Evolutionary conservation across 2,113 vertebrate genomes (phyloP).

Genomic region (Anguilla japonica): DNA sequence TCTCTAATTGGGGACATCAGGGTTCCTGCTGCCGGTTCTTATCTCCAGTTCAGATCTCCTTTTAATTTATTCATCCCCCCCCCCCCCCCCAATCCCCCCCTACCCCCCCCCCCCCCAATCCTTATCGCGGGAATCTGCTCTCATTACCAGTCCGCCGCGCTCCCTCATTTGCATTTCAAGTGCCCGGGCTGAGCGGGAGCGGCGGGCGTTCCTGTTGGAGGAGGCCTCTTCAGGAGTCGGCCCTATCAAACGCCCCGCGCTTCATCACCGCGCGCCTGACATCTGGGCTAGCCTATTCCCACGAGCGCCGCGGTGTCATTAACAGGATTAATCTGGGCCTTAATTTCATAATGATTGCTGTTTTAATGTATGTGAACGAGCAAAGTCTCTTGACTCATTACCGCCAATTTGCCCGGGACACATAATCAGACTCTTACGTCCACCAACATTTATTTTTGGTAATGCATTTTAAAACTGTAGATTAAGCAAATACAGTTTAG

Average conservation of each 20-base stretch:
- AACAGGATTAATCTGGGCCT: slow-evolving; percentile 99
- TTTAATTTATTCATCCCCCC: slow-evolving; percentile 91
- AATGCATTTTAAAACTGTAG: slow-evolving; percentile 89
- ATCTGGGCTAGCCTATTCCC: slow-evolving; percentile 95
- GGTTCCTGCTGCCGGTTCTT: slow-evolving; percentile 96
- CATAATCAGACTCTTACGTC: slow-evolving; percentile 86
- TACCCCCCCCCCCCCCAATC: slow-evolving; percentile 71
- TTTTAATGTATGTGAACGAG: slow-evolving; percentile 99
- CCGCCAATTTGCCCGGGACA: slow-evolving; percentile 97
- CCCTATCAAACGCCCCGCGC: slow-evolving; percentile 78
- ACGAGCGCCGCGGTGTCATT: slow-evolving; percentile 95
- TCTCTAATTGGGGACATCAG: slow-evolving; percentile 99
- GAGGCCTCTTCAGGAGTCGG: slow-evolving; percentile 83
- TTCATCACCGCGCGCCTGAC: slow-evolving; percentile 83
- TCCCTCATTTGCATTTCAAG: slow-evolving; percentile 99
- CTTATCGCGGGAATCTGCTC: slow-evolving; percentile 93
- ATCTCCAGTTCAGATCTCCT: slow-evolving; percentile 85
- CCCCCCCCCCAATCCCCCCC: slow-evolving; percentile 33
- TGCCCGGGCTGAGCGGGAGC: slow-evolving; percentile 84
- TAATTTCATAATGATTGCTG: slow-evolving; percentile 99
- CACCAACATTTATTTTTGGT: slow-evolving; percentile 99
- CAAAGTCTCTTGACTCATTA: slow-evolving; percentile 99
- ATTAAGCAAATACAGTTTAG: slow-evolving; percentile 86
- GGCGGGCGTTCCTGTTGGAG: slow-evolving; percentile 77
- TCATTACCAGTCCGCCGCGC: slow-evolving; percentile 98